Evolutionary conservation across 2,113 vertebrate genomes (phyloP).

Genomic region (Pitta sordida): DNA sequence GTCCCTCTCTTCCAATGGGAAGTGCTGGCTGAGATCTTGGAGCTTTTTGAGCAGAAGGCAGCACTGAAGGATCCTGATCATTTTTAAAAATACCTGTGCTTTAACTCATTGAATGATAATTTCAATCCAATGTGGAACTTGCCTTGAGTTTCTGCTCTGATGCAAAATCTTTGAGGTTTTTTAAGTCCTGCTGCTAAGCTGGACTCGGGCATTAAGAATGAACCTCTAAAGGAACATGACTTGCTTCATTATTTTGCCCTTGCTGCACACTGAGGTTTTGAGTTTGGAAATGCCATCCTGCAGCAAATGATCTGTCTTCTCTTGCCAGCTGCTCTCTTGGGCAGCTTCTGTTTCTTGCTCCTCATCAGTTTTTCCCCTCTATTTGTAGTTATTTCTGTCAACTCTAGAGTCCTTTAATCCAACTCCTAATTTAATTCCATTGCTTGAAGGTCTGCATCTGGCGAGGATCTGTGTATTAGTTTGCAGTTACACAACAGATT

Average conservation of each 20-base stretch:
- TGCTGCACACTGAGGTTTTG: neutral
- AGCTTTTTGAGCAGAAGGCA: neutral
- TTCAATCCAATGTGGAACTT: neutral
- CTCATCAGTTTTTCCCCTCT: neutral
- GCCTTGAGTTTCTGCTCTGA: neutral
- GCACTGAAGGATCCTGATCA: neutral
- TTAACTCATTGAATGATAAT: neutral
- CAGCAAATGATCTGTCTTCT: neutral
- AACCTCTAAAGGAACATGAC: neutral
- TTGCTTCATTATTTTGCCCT: neutral
- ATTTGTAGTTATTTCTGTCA: neutral
- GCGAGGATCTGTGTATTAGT: neutral
- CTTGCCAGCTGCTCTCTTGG: neutral
- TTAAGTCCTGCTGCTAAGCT: conserved; percentile 16
- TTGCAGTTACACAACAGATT: neutral
- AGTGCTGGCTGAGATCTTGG: neutral
- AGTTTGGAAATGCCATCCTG: neutral
- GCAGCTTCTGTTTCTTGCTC: neutral
- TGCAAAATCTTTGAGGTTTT: neutral
- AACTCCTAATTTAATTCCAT: neutral
- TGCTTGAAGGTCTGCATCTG: conserved; percentile 32
- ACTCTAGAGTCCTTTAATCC: neutral
- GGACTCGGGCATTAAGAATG: neutral
- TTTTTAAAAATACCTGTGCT: neutral
- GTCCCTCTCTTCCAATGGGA: neutral